phyloP scores from a whole-genome alignment of 1,140 invertebrate species.

The Nilaparvata lugens region DNA sequence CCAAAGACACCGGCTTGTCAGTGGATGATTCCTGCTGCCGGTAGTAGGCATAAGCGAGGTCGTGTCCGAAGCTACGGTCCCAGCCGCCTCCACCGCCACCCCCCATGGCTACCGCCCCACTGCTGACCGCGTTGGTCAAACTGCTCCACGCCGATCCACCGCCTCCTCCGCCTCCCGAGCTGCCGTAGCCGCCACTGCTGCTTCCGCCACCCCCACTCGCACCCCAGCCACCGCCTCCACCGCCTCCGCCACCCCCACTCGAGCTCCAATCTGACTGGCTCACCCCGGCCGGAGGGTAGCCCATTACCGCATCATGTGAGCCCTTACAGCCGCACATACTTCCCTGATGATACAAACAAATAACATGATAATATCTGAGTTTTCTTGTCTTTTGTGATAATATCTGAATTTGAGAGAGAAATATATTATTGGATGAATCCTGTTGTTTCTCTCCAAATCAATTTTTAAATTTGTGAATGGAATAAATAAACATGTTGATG shows the following conservation, averaged over 20 bases:
- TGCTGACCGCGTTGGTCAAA: background rate
- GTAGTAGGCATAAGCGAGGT: background rate
- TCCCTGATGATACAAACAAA: background rate
- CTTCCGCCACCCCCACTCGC: background rate
- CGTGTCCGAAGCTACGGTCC: background rate
- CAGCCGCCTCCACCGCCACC: constrained; percentile 12
- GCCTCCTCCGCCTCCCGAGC: constrained; percentile 1
- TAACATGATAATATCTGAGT: too few relatives aligned
- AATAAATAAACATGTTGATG: too few relatives aligned
- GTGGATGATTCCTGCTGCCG: background rate
- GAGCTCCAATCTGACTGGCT: too few relatives aligned
- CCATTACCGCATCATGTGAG: background rate
- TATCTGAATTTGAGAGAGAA: too few relatives aligned
- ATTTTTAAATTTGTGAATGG: too few relatives aligned
- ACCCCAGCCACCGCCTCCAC: background rate
- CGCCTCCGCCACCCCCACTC: background rate
- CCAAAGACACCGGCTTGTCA: too few relatives aligned
- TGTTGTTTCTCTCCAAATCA: too few relatives aligned
- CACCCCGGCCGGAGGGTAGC: too few relatives aligned
- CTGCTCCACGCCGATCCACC: background rate
- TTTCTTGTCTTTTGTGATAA: too few relatives aligned
- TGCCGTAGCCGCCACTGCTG: background rate
- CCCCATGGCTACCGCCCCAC: background rate
- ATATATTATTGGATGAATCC: too few relatives aligned
- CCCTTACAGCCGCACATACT: background rate